These are phyloP conservation scores for Ferdinandea cuprea DNA, from an alignment of 2,888 invertebrate species.

Conservation along the genomic window DNA sequence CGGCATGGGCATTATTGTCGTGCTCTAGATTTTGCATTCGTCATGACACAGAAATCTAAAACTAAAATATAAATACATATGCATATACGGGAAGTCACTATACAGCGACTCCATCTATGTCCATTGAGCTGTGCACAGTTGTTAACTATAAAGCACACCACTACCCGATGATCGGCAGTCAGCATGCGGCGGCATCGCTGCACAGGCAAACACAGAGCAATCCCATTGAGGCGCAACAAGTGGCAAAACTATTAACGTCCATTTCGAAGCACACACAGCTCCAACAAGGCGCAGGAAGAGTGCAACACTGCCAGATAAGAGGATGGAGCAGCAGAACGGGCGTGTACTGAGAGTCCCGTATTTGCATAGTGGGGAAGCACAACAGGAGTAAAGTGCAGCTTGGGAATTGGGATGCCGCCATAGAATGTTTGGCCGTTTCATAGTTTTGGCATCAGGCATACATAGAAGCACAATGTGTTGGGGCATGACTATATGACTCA, in stretches of 20 bases:
- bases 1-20: constrained; percentile 13
- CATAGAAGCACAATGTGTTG: constrained; percentile 4
- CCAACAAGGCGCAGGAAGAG: constrained; percentile 18
- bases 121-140: constrained; percentile 57
- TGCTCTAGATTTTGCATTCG: constrained; percentile 66
- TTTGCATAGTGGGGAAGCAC: constrained; percentile 44
- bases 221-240: constrained; percentile 72
- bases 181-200: constrained; percentile 68
- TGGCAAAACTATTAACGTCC: constrained; percentile 78
- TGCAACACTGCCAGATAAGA: neutral
- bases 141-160: constrained; percentile 31
- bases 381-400: constrained; percentile 47
- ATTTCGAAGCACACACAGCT: constrained; percentile 76
- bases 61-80: constrained; percentile 11
- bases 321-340: constrained; percentile 29
- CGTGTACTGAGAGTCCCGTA: constrained; percentile 33
- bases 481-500: constrained; percentile 25
- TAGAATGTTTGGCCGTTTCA: constrained; percentile 52
- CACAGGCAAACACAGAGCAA: constrained; percentile 77
- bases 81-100: constrained; percentile 15
- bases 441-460: constrained; percentile 60
- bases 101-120: constrained; percentile 40
- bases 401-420: constrained; percentile 61
- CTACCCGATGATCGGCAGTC: constrained; percentile 56
- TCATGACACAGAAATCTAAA: constrained; percentile 64